phyloP scores from a whole-genome alignment of 2,888 invertebrate species.

The Cetonia aurata region DNA sequence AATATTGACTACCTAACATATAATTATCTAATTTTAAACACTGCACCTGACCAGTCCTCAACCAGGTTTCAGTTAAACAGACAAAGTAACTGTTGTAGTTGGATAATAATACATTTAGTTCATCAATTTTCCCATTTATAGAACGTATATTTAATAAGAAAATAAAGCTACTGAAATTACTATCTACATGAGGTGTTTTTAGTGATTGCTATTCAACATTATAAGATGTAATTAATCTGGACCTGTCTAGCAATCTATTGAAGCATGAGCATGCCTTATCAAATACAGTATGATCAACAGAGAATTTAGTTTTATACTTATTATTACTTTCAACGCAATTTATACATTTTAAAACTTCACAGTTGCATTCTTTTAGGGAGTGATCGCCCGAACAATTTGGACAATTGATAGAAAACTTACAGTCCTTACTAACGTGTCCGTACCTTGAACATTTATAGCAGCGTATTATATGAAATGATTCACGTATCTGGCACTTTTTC shows the following conservation, averaged over 20 bases:
- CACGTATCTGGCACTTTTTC: conserved; percentile 2
- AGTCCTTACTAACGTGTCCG: not conserved
- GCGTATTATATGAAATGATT: conserved; percentile 6
- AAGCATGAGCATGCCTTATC: not conserved
- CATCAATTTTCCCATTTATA: not conserved
- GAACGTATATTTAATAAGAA: conserved; percentile 1
- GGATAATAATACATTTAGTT: not conserved
- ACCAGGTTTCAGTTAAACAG: conserved; percentile 14
- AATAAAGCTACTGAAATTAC: not conserved
- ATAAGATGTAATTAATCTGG: not conserved
- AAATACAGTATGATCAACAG: conserved; percentile 4
- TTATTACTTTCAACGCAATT: conserved; percentile 1
- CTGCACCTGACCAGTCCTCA: not conserved
- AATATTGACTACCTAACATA: not conserved
- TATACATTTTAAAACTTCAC: not conserved
- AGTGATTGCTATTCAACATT: not conserved
- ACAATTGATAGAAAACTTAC: not conserved
- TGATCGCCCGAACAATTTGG: not conserved
- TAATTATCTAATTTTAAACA: not conserved
- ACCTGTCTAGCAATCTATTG: not conserved
- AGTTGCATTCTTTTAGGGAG: not conserved
- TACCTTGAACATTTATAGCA: not conserved
- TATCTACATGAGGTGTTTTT: not conserved
- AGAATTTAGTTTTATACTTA: not conserved
- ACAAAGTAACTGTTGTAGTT: not conserved